Conservation (phyloP, 2,797 vertebrate genomes). For the Merluccius polli region DNA sequence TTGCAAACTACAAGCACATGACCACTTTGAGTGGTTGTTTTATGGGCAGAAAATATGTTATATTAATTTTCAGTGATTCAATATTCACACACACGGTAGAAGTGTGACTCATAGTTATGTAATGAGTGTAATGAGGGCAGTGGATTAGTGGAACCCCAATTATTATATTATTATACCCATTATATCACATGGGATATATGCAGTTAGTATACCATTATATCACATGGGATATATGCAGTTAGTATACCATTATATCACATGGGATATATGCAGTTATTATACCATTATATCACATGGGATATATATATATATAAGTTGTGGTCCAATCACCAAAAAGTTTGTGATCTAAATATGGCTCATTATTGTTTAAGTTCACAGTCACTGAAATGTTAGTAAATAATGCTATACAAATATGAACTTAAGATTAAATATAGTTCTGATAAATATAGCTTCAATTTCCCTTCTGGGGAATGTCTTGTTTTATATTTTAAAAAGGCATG, state of each 20-base stretch:
- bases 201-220: not conserved
- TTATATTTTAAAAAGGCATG: too few species aligned
- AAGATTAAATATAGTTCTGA: too few species aligned
- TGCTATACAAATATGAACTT: too few species aligned
- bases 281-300: not conserved
- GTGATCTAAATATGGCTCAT: not conserved
- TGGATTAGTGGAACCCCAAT: not conserved
- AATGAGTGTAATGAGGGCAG: not conserved
- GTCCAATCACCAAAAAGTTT: not conserved
- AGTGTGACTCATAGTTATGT: not conserved
- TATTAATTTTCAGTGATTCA: not conserved
- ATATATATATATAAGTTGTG: not conserved
- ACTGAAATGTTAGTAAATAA: not conserved
- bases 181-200: not conserved
- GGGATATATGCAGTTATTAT: not conserved
- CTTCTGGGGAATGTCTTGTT: too few species aligned
- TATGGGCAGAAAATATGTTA: not conserved
- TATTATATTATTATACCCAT: not conserved
- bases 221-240: not conserved
- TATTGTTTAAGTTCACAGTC: not conserved
- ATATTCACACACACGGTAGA: not conserved
- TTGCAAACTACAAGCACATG: not conserved
- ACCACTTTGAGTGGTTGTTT: not conserved
- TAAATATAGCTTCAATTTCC: too few species aligned
- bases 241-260: not conserved